Evolutionary conservation across 2,888 invertebrate genomes (phyloP).

Genomic region (Sarcophaga rosellei): DNA sequence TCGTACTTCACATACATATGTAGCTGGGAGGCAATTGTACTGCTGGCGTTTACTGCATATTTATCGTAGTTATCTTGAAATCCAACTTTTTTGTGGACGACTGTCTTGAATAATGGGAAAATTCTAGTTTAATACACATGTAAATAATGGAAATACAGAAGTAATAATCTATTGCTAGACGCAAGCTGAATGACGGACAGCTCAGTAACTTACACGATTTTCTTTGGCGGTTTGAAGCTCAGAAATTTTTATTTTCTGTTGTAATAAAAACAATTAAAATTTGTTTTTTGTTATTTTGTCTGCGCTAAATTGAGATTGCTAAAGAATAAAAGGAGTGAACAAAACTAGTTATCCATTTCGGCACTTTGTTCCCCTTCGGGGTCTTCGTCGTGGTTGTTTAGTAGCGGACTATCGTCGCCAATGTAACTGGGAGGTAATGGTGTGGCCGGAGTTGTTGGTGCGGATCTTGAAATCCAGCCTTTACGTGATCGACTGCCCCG

Average conservation of each 20-base stretch:
- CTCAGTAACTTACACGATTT: too few relatives aligned
- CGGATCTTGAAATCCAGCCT: slow-evolving; percentile 88
- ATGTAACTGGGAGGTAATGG: slow-evolving; percentile 84
- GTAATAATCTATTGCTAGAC: too few relatives aligned
- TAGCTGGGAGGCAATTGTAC: too few relatives aligned
- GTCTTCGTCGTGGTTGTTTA: slow-evolving; percentile 84
- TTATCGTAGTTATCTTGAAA: too few relatives aligned
- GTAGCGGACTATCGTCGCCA: slow-evolving; percentile 86
- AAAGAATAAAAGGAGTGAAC: background rate
- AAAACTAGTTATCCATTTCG: slow-evolving; percentile 66
- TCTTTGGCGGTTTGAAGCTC: too few relatives aligned
- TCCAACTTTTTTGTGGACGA: too few relatives aligned
- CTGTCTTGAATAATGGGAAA: background rate
- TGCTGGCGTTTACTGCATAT: too few relatives aligned
- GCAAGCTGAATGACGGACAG: too few relatives aligned
- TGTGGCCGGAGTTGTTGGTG: slow-evolving; percentile 89
- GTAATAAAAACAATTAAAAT: background rate
- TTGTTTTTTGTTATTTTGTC: background rate
- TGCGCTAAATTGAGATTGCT: too few relatives aligned
- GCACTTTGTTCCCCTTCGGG: slow-evolving; percentile 76
- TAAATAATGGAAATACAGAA: too few relatives aligned
- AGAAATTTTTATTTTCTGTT: too few relatives aligned
- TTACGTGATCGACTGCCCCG: slow-evolving; percentile 81
- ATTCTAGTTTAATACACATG: background rate
- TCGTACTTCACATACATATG: too few relatives aligned